Conservation (phyloP, 2,888 invertebrate genomes). For the Panzeria rudis region DNA sequence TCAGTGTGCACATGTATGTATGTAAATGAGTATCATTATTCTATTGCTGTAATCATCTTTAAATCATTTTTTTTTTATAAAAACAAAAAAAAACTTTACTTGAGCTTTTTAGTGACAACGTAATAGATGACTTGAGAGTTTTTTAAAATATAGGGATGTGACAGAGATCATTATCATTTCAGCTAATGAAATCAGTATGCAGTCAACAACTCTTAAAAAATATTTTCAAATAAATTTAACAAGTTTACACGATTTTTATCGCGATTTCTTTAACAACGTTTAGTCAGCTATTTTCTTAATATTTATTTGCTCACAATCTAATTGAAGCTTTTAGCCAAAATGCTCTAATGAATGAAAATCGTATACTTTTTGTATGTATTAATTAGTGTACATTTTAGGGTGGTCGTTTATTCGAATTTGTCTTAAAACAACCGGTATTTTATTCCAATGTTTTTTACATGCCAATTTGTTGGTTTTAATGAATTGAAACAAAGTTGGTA, state of each 20-base stretch:
- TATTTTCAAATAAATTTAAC: conserved; percentile 21
- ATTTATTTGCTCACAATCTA: conserved; percentile 51
- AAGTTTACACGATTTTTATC: conserved; percentile 8
- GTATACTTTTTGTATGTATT: conserved; percentile 5
- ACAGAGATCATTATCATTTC: conserved; percentile 2
- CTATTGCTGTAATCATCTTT: conserved; percentile 5
- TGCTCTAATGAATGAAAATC: conserved; percentile 74
- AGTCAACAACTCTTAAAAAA: conserved; percentile 8
- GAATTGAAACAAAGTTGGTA: no score
- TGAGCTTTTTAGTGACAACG: background rate
- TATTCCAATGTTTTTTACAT: no score
- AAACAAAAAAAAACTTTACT: background rate
- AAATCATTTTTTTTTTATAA: conserved; percentile 12
- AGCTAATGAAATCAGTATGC: conserved; percentile 25
- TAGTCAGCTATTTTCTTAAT: conserved; percentile 16
- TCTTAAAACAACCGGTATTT: background rate
- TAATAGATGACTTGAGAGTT: background rate
- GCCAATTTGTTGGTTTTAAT: no score
- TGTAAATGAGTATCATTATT: conserved; percentile 10
- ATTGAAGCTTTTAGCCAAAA: conserved; percentile 73
- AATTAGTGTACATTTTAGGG: conserved; percentile 1
- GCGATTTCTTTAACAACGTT: conserved; percentile 9
- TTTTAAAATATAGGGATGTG: background rate
- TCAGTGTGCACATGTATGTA: background rate
- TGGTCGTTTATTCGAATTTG: background rate